A percentile compares a stretch with the other conserved stretches of the same genome.
Conservation (phyloP, 1,140 invertebrate genomes). For the Schlechtendalia chinensis region DNA sequence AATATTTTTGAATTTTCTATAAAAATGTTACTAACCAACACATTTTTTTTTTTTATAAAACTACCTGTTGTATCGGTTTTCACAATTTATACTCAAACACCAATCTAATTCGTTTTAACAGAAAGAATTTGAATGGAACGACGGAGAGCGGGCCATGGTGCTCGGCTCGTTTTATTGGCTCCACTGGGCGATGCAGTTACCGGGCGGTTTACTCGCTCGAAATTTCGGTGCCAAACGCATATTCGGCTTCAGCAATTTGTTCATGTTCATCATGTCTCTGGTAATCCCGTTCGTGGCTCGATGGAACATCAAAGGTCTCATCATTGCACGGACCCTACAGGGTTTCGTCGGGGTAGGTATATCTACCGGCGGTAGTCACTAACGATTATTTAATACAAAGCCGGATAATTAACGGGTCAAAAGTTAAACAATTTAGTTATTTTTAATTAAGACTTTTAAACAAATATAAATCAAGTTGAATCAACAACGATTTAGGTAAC, state of each 20-base stretch:
- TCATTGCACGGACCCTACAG: slow-evolving; percentile 68
- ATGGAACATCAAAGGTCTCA: slow-evolving; percentile 62
- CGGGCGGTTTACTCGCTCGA: slow-evolving; percentile 70
- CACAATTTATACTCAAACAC: no score
- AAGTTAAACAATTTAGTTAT: no score
- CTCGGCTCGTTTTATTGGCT: slow-evolving; percentile 74
- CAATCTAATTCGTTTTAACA: not conserved
- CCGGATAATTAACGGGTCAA: no score
- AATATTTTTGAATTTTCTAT: no score
- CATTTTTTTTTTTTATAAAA: no score
- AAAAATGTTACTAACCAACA: no score
- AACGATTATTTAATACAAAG: no score
- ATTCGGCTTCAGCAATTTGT: slow-evolving; percentile 68
- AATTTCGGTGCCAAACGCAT: slow-evolving; percentile 70
- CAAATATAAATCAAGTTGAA: no score
- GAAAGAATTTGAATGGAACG: slow-evolving; percentile 65
- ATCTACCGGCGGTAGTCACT: no score
- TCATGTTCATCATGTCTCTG: slow-evolving; percentile 69
- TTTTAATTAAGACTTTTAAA: no score
- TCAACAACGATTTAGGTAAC: no score
- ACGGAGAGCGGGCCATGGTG: slow-evolving; percentile 66
- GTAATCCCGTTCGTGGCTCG: slow-evolving; percentile 67
- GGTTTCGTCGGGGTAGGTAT: slow-evolving; percentile 71
- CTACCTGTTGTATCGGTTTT: no score
- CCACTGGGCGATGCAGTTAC: slow-evolving; percentile 71